phyloP scores from a whole-genome alignment of 2,888 invertebrate genomes.

The Tanytarsus gracilentus region DNA sequence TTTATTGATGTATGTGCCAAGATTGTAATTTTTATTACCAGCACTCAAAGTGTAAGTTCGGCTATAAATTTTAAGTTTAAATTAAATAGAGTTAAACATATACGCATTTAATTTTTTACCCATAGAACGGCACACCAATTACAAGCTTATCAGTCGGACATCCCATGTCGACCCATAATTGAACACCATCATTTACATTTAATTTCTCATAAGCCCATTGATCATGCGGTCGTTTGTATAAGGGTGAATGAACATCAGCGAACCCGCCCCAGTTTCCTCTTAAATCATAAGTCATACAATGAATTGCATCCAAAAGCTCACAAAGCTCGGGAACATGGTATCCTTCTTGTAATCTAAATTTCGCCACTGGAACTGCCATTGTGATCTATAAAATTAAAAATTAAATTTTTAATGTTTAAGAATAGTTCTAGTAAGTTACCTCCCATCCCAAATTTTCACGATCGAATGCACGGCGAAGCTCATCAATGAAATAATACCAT shows the following conservation, averaged over 20 bases:
- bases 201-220: slow-evolving; percentile 83
- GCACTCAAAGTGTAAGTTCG: slow-evolving; percentile 72
- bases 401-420: too few relatives aligned
- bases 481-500: slow-evolving; percentile 74
- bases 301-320: slow-evolving; percentile 67
- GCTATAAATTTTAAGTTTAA: slow-evolving; percentile 49
- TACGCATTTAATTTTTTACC: background rate
- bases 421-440: too few relatives aligned
- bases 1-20: slow-evolving; percentile 81
- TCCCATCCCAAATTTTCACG: slow-evolving; percentile 70
- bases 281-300: slow-evolving; percentile 79
- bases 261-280: slow-evolving; percentile 87
- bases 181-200: slow-evolving; percentile 82
- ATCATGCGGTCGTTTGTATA: slow-evolving; percentile 77
- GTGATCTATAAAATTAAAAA: too few relatives aligned
- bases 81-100: background rate
- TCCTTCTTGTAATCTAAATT: slow-evolving; percentile 77
- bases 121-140: slow-evolving; percentile 70
- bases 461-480: slow-evolving; percentile 68
- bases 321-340: slow-evolving; percentile 85
- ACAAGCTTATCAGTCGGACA: slow-evolving; percentile 79
- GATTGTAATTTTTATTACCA: slow-evolving; percentile 72
- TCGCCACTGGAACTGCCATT: slow-evolving; percentile 81
- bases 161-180: slow-evolving; percentile 81
- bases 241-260: slow-evolving; percentile 79